phyloP scores from a whole-genome alignment of 2,113 vertebrate species.

The Hydrolagus affinis region DNA sequence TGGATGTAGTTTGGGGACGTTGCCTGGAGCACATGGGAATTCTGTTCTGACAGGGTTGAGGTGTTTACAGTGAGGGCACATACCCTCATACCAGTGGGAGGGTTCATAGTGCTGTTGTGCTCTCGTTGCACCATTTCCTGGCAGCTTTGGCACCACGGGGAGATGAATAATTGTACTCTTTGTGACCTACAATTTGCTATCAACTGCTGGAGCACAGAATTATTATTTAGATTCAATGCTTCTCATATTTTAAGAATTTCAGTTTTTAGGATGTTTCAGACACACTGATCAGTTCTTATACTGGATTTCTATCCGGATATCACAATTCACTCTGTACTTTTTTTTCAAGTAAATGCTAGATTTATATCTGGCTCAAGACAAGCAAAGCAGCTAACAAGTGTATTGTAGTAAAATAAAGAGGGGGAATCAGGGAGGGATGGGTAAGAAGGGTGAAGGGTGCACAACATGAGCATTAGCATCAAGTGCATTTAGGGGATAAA shows the following conservation, averaged over 20 bases:
- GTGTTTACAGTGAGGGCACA: too few species aligned
- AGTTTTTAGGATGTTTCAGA: not conserved
- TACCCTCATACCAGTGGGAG: too few species aligned
- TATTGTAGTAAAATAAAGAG: not conserved
- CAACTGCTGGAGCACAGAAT: not conserved
- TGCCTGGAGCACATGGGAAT: too few species aligned
- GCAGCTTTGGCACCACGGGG: too few species aligned
- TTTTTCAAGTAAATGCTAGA: not conserved
- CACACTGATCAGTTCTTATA: not conserved
- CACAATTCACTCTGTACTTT: not conserved
- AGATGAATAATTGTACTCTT: too few species aligned
- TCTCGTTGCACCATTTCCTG: too few species aligned
- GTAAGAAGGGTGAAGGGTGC: not conserved
- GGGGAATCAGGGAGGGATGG: not conserved
- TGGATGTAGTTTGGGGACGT: too few species aligned
- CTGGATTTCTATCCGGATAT: not conserved
- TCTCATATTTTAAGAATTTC: not conserved
- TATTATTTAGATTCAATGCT: constrained; percentile 5
- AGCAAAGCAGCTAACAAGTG: not conserved
- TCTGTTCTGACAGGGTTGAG: too few species aligned
- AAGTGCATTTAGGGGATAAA: not conserved
- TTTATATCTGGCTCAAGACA: not conserved
- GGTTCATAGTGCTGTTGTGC: too few species aligned
- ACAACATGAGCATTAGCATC: not conserved
- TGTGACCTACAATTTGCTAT: not conserved